phyloP scores from a whole-genome alignment of 2,888 invertebrate genomes.

The Incurvaria masculella region DNA sequence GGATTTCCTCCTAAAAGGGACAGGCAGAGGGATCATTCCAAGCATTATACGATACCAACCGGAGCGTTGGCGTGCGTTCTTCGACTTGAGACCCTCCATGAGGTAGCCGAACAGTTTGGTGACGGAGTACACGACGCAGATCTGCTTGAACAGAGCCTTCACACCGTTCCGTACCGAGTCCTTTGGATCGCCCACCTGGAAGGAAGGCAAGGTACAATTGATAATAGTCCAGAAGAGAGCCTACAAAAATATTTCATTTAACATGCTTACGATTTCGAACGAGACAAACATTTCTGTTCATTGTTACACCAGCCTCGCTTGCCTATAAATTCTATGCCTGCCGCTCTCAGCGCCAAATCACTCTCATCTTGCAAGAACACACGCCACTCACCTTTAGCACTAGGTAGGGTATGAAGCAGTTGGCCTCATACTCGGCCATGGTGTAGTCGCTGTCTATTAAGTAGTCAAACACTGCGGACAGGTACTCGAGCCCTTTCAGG shows the following conservation, averaged over 20 bases:
- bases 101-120: constrained; percentile 86
- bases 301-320: no score
- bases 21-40: background rate
- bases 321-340: no score
- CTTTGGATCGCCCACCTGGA: constrained; percentile 94
- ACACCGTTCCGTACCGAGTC: constrained; percentile 92
- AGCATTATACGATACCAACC: constrained; percentile 37
- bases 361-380: background rate
- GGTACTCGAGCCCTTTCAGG: constrained; percentile 91
- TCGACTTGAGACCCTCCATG: constrained; percentile 95
- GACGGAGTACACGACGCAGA: constrained; percentile 83
- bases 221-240: no score
- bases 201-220: no score
- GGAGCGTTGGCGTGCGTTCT: constrained; percentile 91
- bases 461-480: constrained; percentile 77
- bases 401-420: constrained; percentile 92
- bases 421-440: constrained; percentile 87
- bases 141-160: constrained; percentile 77
- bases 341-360: no score
- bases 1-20: no score
- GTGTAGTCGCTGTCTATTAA: constrained; percentile 79
- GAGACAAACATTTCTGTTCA: no score
- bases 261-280: no score
- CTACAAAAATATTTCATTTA: no score
- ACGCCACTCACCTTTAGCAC: constrained; percentile 73